phyloP scores from a whole-genome alignment of 1,140 invertebrate genomes.

The Drosophila pectinifera region DNA sequence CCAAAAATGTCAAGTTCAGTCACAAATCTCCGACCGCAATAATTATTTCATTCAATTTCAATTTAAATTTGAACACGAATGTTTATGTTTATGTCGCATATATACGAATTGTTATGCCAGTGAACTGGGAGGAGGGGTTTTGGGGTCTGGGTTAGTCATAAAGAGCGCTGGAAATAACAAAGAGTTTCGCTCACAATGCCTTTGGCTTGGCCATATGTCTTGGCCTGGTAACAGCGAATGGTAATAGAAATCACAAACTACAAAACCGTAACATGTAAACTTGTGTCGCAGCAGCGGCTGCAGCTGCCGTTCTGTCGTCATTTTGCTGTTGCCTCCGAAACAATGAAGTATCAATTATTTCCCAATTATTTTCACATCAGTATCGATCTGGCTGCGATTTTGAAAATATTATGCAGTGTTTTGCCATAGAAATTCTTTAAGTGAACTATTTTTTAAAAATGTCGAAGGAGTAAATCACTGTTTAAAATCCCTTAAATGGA shows the following conservation, averaged over 20 bases:
- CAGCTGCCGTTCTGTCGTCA: conserved; percentile 31
- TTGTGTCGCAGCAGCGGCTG: conserved; percentile 11
- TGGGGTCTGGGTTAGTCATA: conserved; percentile 57
- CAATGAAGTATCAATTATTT: conserved; percentile 19
- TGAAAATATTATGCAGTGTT: too few relatives aligned
- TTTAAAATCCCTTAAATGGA: too few relatives aligned
- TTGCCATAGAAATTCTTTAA: too few relatives aligned
- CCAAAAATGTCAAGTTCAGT: conserved; percentile 74
- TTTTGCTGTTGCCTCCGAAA: conserved; percentile 3
- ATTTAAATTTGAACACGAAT: conserved; percentile 70
- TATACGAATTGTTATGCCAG: conserved; percentile 19
- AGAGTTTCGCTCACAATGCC: conserved; percentile 53
- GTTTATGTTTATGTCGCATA: conserved; percentile 62
- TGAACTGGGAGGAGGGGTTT: neutral
- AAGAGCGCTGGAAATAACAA: conserved; percentile 44
- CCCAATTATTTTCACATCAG: neutral
- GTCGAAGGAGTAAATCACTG: too few relatives aligned
- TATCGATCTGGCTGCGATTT: neutral
- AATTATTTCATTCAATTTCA: conserved; percentile 80
- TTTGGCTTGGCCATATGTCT: conserved; percentile 32
- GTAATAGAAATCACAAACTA: conserved; percentile 19
- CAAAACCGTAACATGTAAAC: conserved; percentile 27
- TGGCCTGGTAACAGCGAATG: conserved; percentile 13
- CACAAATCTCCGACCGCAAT: conserved; percentile 57
- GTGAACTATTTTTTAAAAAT: too few relatives aligned